Percentiles rank a stretch among this genome's conserved stretches.
Conservation (phyloP, 2,113 vertebrate species). For the Zosterops borbonicus region DNA sequence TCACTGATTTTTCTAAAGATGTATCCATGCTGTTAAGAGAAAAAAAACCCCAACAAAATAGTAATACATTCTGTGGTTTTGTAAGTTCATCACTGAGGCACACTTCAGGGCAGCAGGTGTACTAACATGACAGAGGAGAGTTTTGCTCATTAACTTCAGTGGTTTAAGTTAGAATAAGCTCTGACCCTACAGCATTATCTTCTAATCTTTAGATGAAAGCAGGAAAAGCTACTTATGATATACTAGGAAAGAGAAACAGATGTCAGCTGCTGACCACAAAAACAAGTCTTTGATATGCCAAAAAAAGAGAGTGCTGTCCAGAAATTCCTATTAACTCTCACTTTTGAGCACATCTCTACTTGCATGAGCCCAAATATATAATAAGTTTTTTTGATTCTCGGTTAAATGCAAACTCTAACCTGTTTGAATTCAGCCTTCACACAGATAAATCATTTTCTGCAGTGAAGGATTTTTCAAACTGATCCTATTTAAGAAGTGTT, state of each 20-base stretch:
- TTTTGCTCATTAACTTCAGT: conserved; percentile 21
- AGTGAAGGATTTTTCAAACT: background rate
- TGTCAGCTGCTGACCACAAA: conserved; percentile 27
- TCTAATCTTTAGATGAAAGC: conserved; percentile 18
- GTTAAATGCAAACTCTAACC: background rate
- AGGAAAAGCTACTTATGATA: conserved; percentile 39
- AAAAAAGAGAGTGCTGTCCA: background rate
- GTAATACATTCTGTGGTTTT: background rate
- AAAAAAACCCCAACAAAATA: rapidly evolving
- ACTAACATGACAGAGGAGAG: background rate
- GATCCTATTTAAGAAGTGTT: background rate
- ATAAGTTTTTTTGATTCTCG: background rate
- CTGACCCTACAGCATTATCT: background rate
- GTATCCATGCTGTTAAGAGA: background rate
- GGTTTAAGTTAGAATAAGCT: background rate
- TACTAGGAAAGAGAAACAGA: background rate
- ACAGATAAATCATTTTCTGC: background rate
- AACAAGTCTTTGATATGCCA: background rate
- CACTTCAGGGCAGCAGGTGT: background rate
- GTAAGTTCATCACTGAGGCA: background rate
- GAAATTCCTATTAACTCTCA: background rate
- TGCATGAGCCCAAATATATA: background rate
- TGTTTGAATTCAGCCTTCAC: background rate
- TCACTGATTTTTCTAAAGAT: background rate
- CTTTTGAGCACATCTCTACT: background rate